Evolutionary conservation across 2,888 invertebrate species (phyloP), one percentile per base, ranked within the genome.

Genomic region (Flabesymbios commensalis): DNA sequence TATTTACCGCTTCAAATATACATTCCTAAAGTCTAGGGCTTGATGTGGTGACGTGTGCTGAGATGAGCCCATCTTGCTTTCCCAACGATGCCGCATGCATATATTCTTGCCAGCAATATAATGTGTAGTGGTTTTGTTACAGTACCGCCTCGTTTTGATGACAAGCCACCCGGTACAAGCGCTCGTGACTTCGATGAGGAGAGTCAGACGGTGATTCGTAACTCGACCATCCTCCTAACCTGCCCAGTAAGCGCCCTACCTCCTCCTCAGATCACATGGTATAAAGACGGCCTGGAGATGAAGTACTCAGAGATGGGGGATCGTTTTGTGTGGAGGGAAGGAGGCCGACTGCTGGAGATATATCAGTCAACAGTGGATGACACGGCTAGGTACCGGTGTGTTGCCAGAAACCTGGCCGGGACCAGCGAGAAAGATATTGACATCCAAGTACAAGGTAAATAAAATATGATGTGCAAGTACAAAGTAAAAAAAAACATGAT

Each of bases 341-440:
- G 52, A 1, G 68, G 70, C 4, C 51, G 49, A 43, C 54, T 55
- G 36, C 42, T 81, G 24, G 69, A 73, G 54, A 74, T 81, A 33
- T 57, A 64, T 5, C 36, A 59, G 10, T 75, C 75, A 14, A 69
- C 72, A 32, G 70, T 76, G 3, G 69, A 68, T 1, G 82, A 85
- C 71, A 78, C 76, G 0, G 84, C 83, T 2, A 66, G 73, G 17
- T 85, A 84, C 71, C 79, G 78, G 36, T 85, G 85, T 65, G 74
- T 81, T 31, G 85, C 84, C 1, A 72, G 74, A 4, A 86, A 85
- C 71, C 83, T 83, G 57, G 84, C 83, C 2, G 85, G 85, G 5
- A 75, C 76, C 53, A 77, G 85, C 31, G 72, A 72, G 49, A 75
- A 76, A 36, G 74, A 74, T 26, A 78, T 78, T 65, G 70, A 76